A percentile compares a stretch with the other conserved stretches of the same genome.
Evolutionary conservation across 1,140 invertebrate species (phyloP).

Genomic region (Cydia amplana): DNA sequence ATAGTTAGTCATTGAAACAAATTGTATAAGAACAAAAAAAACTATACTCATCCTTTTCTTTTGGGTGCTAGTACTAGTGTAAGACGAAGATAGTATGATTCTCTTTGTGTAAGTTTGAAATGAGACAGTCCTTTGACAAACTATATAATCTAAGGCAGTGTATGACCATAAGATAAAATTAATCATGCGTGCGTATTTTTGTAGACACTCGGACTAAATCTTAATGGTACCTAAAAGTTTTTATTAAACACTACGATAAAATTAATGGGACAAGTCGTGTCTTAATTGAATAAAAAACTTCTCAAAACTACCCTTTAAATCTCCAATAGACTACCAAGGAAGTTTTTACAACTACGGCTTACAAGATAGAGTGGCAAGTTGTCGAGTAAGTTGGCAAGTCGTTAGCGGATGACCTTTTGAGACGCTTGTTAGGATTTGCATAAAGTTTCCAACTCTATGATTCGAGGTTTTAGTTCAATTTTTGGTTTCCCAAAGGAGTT

Average conservation of each 20-base stretch:
- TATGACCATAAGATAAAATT: too few relatives aligned
- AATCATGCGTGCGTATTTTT: too few relatives aligned
- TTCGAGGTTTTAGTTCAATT: slow-evolving; percentile 21
- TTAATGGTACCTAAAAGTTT: too few relatives aligned
- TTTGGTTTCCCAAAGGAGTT: slow-evolving; percentile 2
- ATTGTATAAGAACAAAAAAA: too few relatives aligned
- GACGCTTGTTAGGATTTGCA: slow-evolving; percentile 29
- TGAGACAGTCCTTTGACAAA: too few relatives aligned
- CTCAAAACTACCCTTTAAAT: not conserved
- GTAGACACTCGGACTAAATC: too few relatives aligned
- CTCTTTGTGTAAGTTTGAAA: too few relatives aligned
- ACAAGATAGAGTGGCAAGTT: slow-evolving; percentile 29
- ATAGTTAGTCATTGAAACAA: too few relatives aligned
- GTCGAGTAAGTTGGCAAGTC: slow-evolving; percentile 23
- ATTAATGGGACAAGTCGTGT: not conserved
- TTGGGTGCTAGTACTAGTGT: too few relatives aligned
- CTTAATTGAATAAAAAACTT: slow-evolving; percentile 4
- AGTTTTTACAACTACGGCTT: slow-evolving; percentile 26
- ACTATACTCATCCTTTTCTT: too few relatives aligned
- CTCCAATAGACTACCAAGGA: not conserved
- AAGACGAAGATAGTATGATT: too few relatives aligned
- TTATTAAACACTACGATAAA: not conserved
- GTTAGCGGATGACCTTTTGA: slow-evolving; percentile 25
- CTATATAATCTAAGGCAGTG: too few relatives aligned
- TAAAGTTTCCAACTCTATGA: slow-evolving; percentile 25